Conservation (phyloP, 2,888 invertebrate genomes). For the Hyalella azteca region DNA sequence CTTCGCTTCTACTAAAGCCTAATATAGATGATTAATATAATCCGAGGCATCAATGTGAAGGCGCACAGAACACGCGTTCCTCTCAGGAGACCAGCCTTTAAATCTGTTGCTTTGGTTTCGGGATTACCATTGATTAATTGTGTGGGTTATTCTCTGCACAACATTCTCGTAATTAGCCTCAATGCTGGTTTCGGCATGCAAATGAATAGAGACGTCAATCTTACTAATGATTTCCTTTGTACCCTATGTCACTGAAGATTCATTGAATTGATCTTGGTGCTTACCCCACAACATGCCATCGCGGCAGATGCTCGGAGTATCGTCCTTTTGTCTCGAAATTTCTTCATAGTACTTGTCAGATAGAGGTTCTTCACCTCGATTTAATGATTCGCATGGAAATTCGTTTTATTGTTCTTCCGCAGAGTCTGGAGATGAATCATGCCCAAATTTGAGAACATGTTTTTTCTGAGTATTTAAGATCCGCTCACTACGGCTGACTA, state of each 20-base stretch:
- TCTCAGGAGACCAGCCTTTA: not conserved
- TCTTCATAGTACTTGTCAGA: too few species aligned
- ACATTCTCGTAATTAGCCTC: conserved; percentile 22
- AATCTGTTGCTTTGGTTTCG: conserved; percentile 38
- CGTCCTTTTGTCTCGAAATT: too few species aligned
- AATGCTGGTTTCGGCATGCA: not conserved
- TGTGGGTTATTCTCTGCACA: conserved; percentile 22
- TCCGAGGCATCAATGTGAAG: conserved; percentile 40
- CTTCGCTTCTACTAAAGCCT: conserved; percentile 31
- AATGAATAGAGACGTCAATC: conserved; percentile 22
- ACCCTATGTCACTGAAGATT: conserved; percentile 16
- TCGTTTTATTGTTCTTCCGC: too few species aligned
- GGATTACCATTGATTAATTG: conserved; percentile 33
- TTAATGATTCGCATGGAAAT: too few species aligned
- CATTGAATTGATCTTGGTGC: not conserved
- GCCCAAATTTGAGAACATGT: too few species aligned
- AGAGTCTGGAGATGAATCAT: too few species aligned
- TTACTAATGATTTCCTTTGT: conserved; percentile 29
- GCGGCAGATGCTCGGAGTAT: too few species aligned
- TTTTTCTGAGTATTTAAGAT: too few species aligned
- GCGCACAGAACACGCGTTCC: not conserved
- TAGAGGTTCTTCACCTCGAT: too few species aligned
- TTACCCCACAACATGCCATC: not conserved
- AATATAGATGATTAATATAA: conserved; percentile 39
- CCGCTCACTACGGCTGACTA: too few species aligned